phyloP scores from a whole-genome alignment of 2,888 invertebrate species.

The Plusia festucae region DNA sequence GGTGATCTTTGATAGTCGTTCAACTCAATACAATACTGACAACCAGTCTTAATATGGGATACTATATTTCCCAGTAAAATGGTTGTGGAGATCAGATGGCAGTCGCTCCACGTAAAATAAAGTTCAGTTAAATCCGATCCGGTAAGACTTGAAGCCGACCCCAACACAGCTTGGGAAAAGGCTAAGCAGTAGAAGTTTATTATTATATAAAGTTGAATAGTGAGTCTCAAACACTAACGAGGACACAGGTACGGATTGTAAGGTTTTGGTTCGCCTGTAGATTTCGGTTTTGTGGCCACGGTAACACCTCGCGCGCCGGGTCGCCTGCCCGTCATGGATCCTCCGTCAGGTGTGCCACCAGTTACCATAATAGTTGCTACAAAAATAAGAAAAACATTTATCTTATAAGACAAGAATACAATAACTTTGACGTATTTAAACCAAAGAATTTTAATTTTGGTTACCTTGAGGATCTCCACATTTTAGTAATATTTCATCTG shows the following conservation, averaged over 20 bases:
- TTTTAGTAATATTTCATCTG: conserved; percentile 83
- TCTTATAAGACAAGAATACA: background rate
- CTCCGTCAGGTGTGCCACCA: conserved; percentile 63
- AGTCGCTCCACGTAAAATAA: too few species aligned
- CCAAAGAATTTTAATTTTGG: background rate
- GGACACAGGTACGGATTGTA: conserved; percentile 78
- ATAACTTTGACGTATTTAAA: background rate
- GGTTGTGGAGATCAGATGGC: too few species aligned
- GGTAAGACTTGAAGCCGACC: too few species aligned
- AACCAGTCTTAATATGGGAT: too few species aligned
- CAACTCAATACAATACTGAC: too few species aligned
- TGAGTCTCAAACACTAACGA: conserved; percentile 60
- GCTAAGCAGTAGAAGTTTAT: too few species aligned
- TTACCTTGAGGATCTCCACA: conserved; percentile 79
- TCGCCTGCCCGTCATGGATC: conserved; percentile 61
- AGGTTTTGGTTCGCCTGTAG: conserved; percentile 50
- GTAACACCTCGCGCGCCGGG: conserved; percentile 77
- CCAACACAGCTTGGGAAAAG: too few species aligned
- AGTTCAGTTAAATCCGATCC: too few species aligned
- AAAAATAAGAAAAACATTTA: background rate
- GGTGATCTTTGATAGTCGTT: too few species aligned
- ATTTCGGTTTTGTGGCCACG: conserved; percentile 68
- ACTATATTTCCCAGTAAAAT: too few species aligned
- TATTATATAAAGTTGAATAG: too few species aligned
- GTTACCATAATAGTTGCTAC: conserved; percentile 51